Base-by-base conservation (phyloP, 30 jellyfish, hydroid and myxozoan genomes). In the Cassiopea andromeda region DNA sequence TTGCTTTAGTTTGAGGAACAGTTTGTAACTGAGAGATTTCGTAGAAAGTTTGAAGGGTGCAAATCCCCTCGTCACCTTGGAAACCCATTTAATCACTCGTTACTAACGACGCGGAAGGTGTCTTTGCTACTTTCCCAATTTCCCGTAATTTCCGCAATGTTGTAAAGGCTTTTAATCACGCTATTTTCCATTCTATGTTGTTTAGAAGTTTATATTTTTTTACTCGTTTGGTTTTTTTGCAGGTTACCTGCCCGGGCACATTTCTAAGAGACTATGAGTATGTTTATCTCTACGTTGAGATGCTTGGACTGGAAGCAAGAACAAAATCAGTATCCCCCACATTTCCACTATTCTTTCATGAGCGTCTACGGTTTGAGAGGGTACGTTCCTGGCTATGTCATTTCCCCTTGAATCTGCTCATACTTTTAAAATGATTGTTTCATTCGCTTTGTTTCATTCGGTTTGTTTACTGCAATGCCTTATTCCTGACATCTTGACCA, bases 211-310 rank as follows among this genome's bases (percentile, higher is more conserved):
- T 27, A 27, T 27, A 27, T 27, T 27, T 27, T 27, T 27, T 27
- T 27, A 27, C 38, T 27, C 38, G 38, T 27, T 27, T 27, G 38
- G 38, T 73, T 89, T 13, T 73, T 17, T 77, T 89, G 14, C 76
- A 96, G 99, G 96, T 92, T n/a, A 92, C 99, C 1, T 96, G 99
- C 83, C 99, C 99, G 0, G 99, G 99, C 48, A 96, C 99, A 2
- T 96, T 96, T 82, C 90, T 96, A 48, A 87, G 94, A 72, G 98
- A 96, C 60, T 96, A 96, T 75, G 99, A 96, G 81, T 96, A 96
- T 83, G 98, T 96, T 18, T 96, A 96, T 73, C 93, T 96, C 58
- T 80, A 92, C 71, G 95, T 92, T 59, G 99, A 96, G 82, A 96
- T 96, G 99, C 97, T 96, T 73, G 99, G 99, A 10, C 87, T 96